Evolutionary conservation across 2,113 vertebrate species (phyloP), one percentile per base, ranked within the genome.

Genomic region (Alexandromys fortis): DNA sequence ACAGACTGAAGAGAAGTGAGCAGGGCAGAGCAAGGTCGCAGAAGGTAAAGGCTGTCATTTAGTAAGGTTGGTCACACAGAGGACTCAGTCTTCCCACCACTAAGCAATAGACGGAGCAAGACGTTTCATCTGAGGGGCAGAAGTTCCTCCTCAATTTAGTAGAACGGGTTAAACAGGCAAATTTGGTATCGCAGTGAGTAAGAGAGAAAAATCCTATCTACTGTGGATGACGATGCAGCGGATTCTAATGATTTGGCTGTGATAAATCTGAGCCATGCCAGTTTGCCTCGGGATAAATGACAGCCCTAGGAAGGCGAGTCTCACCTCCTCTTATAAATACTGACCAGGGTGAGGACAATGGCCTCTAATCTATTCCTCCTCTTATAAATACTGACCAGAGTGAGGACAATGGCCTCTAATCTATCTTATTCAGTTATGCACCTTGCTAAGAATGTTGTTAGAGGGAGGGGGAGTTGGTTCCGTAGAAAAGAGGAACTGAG

Each of bases 141-240:
- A 67, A 93, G 76, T 77, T 95, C 95, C 70, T 17, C 38, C 22
- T 77, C 72, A 90, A 82, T 38, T 72, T n/a, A 16, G 24, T 68
- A 22, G 83, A 95, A 94, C 70, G 49, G 35, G 96, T 70, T 45
- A 33, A 86, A 86, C 97, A 92, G 88, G 94, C 85, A 87, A 93
- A 61, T 49, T 86, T 86, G 45, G 72, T 68, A 92, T 89, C 76
- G 4, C 1, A 28, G 24, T 45, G 85, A 81, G 5, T 88, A 73
- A 93, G 94, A 22, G 35, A 77, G 52, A 79, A 73, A 90, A n/a
- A 79, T 35, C 92, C 79, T 92, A 19, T 85, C 45, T 83, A 79
- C 72, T 58, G 11, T 9, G 33, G 55, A 55, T 72, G 92, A 96
- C 6, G 0, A 35, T 17, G 11, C 21, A 52, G 49, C 5, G 86